Percentiles rank a stretch among this genome's conserved stretches.
phyloP scores from a whole-genome alignment of 1,140 invertebrate genomes.

The Cataglyphis hispanica region DNA sequence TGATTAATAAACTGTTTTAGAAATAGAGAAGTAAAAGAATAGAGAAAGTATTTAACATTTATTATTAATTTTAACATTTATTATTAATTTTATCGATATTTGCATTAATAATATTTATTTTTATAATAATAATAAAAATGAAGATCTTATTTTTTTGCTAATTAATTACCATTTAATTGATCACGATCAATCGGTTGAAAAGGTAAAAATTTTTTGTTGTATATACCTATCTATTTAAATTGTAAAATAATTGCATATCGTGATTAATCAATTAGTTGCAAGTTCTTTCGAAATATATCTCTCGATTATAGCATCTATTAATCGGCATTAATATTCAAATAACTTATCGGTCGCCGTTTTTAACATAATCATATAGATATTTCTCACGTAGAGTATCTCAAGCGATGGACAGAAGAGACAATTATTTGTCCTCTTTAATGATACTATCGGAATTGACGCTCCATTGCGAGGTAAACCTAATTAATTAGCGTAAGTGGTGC shows the following conservation, averaged over 20 bases:
- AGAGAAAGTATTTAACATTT: background rate
- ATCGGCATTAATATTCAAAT: conserved; percentile 3
- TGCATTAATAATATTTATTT: conserved; percentile 4
- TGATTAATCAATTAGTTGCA: conserved; percentile 5
- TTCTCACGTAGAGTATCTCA: background rate
- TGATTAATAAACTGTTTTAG: background rate
- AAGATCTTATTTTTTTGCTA: conserved; percentile 19
- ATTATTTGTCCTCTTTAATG: conserved; percentile 48
- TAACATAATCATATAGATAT: background rate
- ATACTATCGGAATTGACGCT: conserved; percentile 62
- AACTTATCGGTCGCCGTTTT: background rate
- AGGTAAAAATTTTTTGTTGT: conserved; percentile 21
- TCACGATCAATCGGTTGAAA: background rate
- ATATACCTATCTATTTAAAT: conserved; percentile 10
- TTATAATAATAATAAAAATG: conserved; percentile 8
- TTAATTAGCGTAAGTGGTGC: conserved; percentile 79
- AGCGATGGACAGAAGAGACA: conserved; percentile 33
- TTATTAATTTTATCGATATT: conserved; percentile 13
- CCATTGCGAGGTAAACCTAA: conserved; percentile 75
- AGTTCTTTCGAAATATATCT: conserved; percentile 16
- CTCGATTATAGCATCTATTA: conserved; percentile 9
- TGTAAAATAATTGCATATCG: conserved; percentile 5
- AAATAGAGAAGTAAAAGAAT: no score
- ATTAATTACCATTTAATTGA: conserved; percentile 32
- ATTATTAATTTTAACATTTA: background rate